Conservation (phyloP, 2,888 invertebrate species). For the Megalurothrips usitatus region DNA sequence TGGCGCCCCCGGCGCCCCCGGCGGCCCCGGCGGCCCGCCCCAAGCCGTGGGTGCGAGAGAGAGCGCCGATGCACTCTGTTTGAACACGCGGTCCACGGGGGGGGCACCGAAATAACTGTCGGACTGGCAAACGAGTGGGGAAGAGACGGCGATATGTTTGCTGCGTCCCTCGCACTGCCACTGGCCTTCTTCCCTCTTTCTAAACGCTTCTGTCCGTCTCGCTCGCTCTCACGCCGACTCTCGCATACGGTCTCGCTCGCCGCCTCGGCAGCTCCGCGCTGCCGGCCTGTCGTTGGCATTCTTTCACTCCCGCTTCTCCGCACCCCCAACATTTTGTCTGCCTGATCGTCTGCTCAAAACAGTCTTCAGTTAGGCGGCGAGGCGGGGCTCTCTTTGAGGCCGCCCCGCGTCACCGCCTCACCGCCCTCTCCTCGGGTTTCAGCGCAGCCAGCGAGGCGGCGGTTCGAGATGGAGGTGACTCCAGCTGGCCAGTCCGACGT, state of each 20-base stretch:
- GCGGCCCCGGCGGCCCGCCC: too few species aligned
- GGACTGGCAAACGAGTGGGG: constrained; percentile 4
- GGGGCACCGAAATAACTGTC: not conserved
- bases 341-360: not conserved
- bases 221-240: not conserved
- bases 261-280: too few species aligned
- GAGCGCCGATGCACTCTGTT: not conserved
- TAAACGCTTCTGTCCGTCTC: not conserved
- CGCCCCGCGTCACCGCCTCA: not conserved
- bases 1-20: too few species aligned
- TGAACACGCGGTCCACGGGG: not conserved
- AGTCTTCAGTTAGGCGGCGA: too few species aligned
- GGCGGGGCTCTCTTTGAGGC: not conserved
- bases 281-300: too few species aligned
- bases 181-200: not conserved
- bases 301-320: too few species aligned
- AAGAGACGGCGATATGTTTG: not conserved
- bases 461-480: constrained; percentile 6
- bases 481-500: not conserved
- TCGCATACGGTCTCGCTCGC: not conserved
- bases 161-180: not conserved
- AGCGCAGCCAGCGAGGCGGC: not conserved
- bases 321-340: not conserved
- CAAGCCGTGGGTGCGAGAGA: too few species aligned
- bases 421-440: not conserved